These are phyloP conservation scores for Sarcophilus harrisii DNA, from an alignment of 2,797 vertebrate genomes.

Conservation along the genomic window DNA sequence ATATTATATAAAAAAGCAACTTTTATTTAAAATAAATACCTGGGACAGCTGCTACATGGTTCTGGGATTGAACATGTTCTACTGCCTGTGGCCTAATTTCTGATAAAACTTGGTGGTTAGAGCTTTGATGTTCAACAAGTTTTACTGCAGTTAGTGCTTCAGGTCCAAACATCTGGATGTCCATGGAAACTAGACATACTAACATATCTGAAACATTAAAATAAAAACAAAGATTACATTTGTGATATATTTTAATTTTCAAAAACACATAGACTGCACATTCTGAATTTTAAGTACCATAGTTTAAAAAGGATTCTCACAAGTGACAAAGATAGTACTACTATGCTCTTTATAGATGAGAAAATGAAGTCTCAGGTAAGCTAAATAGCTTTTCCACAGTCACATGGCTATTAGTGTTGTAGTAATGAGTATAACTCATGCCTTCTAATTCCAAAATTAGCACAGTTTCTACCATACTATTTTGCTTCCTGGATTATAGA, in stretches of 20 bases:
- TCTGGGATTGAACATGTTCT: constrained; percentile 92
- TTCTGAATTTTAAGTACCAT: constrained; percentile 19
- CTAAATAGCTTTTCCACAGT: not conserved
- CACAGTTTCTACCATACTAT: not conserved
- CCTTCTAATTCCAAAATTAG: not conserved
- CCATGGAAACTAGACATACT: constrained; percentile 96
- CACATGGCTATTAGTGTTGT: not conserved
- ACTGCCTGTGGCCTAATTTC: constrained; percentile 96
- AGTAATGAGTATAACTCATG: not conserved
- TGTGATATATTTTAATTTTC: constrained; percentile 14
- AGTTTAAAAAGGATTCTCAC: constrained; percentile 34
- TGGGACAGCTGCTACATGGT: constrained; percentile 87
- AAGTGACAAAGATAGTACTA: not conserved
- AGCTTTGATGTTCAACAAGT: constrained; percentile 96
- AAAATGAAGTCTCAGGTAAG: not conserved
- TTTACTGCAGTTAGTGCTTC: constrained; percentile 96
- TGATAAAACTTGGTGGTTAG: constrained; percentile 90
- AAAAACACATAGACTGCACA: constrained; percentile 12
- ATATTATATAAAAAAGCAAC: not conserved
- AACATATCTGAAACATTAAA: constrained; percentile 91
- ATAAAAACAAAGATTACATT: constrained; percentile 68
- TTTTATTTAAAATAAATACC: constrained; percentile 82
- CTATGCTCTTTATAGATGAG: not conserved
- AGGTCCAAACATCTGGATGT: constrained; percentile 97
- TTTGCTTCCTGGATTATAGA: not conserved